Conservation (phyloP, 2,797 vertebrate species). For the Eulemur rubriventer region DNA sequence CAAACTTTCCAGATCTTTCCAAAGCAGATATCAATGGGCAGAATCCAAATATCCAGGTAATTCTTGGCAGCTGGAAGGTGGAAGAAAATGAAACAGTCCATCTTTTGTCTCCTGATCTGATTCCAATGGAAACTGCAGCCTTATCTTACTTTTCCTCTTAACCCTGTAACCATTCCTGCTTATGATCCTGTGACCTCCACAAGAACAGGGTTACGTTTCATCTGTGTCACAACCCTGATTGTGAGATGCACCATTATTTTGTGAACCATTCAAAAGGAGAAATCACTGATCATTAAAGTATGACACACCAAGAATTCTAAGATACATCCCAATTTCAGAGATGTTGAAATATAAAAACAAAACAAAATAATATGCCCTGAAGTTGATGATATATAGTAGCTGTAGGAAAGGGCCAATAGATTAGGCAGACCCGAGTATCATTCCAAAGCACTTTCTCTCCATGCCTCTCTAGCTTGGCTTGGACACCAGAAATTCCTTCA, state of each 20-base stretch:
- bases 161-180: background rate
- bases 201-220: background rate
- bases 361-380: background rate
- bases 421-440: background rate
- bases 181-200: background rate
- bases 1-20: slow-evolving; percentile 98
- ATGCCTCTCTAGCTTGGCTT: background rate
- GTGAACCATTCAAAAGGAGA: background rate
- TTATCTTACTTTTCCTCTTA: background rate
- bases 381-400: background rate
- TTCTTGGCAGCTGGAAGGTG: background rate
- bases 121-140: slow-evolving; percentile 3
- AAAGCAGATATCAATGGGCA: slow-evolving; percentile 97
- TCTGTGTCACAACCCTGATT: background rate
- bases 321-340: background rate
- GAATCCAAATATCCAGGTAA: slow-evolving; percentile 98
- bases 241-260: background rate
- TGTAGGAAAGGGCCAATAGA: background rate
- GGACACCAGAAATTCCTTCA: background rate
- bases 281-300: background rate
- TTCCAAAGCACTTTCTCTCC: background rate
- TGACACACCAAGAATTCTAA: background rate
- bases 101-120: background rate
- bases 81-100: background rate
- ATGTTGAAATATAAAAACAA: background rate